Evolutionary conservation across 2,113 vertebrate species (phyloP), one percentile per base, ranked within the genome.

Genomic region (Myocastor coypus): DNA sequence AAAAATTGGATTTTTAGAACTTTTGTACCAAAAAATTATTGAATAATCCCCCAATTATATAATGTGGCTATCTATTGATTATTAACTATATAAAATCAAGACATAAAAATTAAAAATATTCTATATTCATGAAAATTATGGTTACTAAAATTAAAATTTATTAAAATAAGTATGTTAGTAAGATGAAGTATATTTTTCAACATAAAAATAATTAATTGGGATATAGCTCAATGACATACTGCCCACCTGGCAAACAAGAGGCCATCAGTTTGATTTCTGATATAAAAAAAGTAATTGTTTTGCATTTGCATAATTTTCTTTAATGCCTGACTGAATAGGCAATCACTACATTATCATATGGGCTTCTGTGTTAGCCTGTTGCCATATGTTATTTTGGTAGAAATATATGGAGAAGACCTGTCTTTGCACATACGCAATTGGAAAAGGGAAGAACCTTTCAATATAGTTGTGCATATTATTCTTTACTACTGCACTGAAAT

Each of bases 151-250:
- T 42, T 46, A 28, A 69, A 87, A 66, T 55, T 83, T 55, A 71
- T 81, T 84, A 90, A 89, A 55, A 40, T 73, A 82, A 83, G 42
- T 12, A 52, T 20, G 0, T 68, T 81, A 57, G 52, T 57, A 92
- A 90, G 66, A 14, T 78, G 75, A 86, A 89, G 5, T 94, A 3
- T 77, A 82, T 88, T 94, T 93, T 83, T 13, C 10, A 81, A 91
- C 88, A 75, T 85, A n/a, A 81, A 93, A 91, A 46, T 28, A 88
- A 1, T 34, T 83, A 3, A 83, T 83, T 83, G 20, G 55, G 16
- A 57, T 57, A 57, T 57, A 57, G 55, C 16, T 57, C 16, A 57
- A 16, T 57, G 55, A 4, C 55, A 57, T 16, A 17, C 16, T 57
- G 55, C 55, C 55, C 55, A 57, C 55, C 55, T 57, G 55, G 55